Base-by-base conservation (phyloP, 2,888 invertebrate genomes). In the Therioaphis trifolii region DNA sequence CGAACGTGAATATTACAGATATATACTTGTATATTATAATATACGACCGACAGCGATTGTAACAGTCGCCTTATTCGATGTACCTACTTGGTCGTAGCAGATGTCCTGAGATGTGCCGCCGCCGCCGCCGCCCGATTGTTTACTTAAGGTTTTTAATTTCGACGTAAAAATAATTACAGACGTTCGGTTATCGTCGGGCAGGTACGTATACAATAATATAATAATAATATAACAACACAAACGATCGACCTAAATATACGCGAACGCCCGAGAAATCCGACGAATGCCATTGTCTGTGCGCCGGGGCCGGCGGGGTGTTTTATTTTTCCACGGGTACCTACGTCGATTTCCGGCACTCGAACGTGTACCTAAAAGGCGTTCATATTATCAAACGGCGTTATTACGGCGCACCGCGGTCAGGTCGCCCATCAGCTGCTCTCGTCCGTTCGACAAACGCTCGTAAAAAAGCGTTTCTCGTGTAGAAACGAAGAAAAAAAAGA, bases 281-380 rank as follows among this genome's bases (percentile, higher is more conserved):
- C 4, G 55, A 18, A 2, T 55, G 4, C 55, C 55, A 74, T 74
- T 74, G 74, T 74, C 24, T n/a, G n/a, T n/a, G n/a, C n/a, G 35
- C 4, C 4, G 5, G 21, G 15, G 55, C 12, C 58, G 18, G 9
- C 29, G 14, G 35, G 55, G 55, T 40, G 21, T 18, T 14, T n/a
- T n/a, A n/a, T n/a, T n/a, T 72, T 74, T 55, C 35, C 21, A 35
- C 55, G 52, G 21, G 35, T 27, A 52, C 15, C 1, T 49, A n/a
- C n/a, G 55, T 74, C 74, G 55, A 15, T 55, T 74, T 55, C 55
- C 74, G 74, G 74, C n/a, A 21, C 52, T 14, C 66, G 35, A 35
- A 35, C 49, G 49, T 71, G 14, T 11, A 14, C n/a, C n/a, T n/a
- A n/a, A n/a, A n/a, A n/a, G n/a, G 27, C 24, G 12, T 46, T 46